Evolutionary conservation across 2,797 vertebrate genomes (phyloP), one percentile per base, ranked within the genome.

Genomic region (Setipinna tenuifilis): DNA sequence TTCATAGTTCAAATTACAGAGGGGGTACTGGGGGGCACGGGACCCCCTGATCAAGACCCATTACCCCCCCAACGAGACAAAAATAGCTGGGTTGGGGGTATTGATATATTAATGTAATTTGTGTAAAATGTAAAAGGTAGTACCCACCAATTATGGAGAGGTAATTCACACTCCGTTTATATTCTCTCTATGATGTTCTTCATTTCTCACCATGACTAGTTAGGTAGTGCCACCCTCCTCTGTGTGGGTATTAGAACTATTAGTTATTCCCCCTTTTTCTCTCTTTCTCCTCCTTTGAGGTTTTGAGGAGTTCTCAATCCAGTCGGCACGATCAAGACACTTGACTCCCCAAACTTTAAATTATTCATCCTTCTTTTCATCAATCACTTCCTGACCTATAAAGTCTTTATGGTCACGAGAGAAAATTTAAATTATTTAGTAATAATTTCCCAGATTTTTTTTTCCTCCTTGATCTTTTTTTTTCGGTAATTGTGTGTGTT

Each of bases 381-480:
- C 35, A 78, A 78, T 78, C 71, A 78, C 71, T 78, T 44, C 71
- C 35, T 78, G 71, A 78, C 71, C 71, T 78, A 78, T 78, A 78
- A 78, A 78, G 71, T 78, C 71, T 78, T 41, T 41, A 78, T 78
- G 71, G 71, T 78, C 35, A 21, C 41, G 71, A 35, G 71, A 78
- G 35, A 44, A 78, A 78, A 21, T 19, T 21, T 78, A 44, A 78
- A 78, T 78, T 78, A 78, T 78, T 78, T 31, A 78, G 14, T 5
- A 35, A 44, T 14, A 19, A 21, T 14, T 21, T 78, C 71, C 21
- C 4, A 78, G 31, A 19, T 21, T 78, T 41, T 35, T 78, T 44
- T 78, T 44, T 21, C 4, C 14, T 71, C 25, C 35, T 7, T 54
- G 50, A 54, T 54, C n/a, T n/a, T n/a, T n/a, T n/a, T n/a, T n/a